Percentiles rank a stretch among this genome's conserved stretches.
phyloP scores from a whole-genome alignment of 2,113 vertebrate species.

The Accipiter cooperii region DNA sequence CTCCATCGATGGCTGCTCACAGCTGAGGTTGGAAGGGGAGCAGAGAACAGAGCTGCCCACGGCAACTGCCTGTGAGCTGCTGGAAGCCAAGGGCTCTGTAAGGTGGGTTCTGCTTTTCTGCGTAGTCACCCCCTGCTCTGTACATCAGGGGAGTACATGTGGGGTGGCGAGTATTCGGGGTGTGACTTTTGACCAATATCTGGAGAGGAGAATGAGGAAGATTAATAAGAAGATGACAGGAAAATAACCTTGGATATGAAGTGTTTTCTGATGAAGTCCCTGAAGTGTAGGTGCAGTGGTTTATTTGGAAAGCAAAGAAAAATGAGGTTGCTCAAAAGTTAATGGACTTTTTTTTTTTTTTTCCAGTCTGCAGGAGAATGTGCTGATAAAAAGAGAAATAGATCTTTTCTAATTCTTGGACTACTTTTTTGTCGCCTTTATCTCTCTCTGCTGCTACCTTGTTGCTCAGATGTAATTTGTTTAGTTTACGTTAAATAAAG shows the following conservation, averaged over 20 bases:
- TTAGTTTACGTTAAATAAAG: slow-evolving; percentile 37
- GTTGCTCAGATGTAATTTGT: slow-evolving; percentile 36
- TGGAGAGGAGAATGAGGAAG: not conserved
- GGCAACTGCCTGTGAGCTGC: not conserved
- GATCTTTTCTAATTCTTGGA: slow-evolving; percentile 64
- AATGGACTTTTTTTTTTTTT: slow-evolving; percentile 25
- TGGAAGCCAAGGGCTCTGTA: not conserved
- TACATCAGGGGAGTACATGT: not conserved
- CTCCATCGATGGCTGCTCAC: not conserved
- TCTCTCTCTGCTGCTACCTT: slow-evolving; percentile 38
- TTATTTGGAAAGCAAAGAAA: slow-evolving; percentile 68
- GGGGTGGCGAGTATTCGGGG: not conserved
- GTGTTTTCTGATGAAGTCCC: not conserved
- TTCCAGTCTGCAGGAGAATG: slow-evolving; percentile 38
- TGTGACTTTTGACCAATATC: not conserved
- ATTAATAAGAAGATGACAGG: not conserved
- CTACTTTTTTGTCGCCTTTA: slow-evolving; percentile 47
- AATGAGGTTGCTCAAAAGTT: slow-evolving; percentile 64
- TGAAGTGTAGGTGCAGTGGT: slow-evolving; percentile 52
- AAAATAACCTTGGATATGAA: not conserved
- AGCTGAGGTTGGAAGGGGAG: not conserved
- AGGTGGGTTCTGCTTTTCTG: not conserved
- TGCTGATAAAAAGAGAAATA: slow-evolving; percentile 60
- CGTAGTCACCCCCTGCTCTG: not conserved
- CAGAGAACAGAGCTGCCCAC: not conserved